These are phyloP conservation scores for Iselma pallidipennis DNA, from an alignment of 2,888 invertebrate species.

Conservation along the genomic window DNA sequence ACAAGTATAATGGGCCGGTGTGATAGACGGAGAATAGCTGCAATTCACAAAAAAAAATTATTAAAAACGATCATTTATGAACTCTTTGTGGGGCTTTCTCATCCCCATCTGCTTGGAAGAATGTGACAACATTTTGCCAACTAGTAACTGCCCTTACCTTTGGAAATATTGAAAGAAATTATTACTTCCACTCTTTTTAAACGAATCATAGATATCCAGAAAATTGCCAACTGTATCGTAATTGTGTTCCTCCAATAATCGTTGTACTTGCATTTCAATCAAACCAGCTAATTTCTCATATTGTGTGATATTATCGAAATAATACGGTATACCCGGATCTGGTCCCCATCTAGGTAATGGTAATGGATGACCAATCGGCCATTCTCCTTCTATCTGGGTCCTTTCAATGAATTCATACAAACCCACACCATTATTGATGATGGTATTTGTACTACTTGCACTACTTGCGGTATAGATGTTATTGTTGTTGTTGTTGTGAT, in stretches of 20 bases:
- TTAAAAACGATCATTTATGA: not conserved
- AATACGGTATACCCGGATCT: constrained; percentile 54
- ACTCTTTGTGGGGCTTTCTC: not conserved
- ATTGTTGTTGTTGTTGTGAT: constrained; percentile 38
- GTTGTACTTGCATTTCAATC: constrained; percentile 79
- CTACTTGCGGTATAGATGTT: no score
- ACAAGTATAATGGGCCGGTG: constrained; percentile 80
- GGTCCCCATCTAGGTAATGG: constrained; percentile 77
- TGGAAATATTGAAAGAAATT: constrained; percentile 74
- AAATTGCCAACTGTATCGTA: constrained; percentile 91
- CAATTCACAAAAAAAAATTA: constrained; percentile 29
- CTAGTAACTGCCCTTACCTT: constrained; percentile 47
- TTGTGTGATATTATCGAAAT: constrained; percentile 61
- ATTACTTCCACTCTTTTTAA: constrained; percentile 65
- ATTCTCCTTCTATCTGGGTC: constrained; percentile 60
- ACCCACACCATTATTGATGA: constrained; percentile 24
- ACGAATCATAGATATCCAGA: constrained; percentile 68
- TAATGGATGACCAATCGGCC: constrained; percentile 72
- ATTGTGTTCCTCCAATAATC: constrained; percentile 79
- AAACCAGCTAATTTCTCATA: constrained; percentile 81
- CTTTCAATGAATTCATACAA: constrained; percentile 41
- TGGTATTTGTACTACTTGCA: constrained; percentile 30
- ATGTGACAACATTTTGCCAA: not conserved
- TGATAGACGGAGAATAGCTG: constrained; percentile 76
- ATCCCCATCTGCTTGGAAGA: no score